Base-by-base conservation (phyloP, 2,888 invertebrate species). In the Brachypalpus laphriformis region DNA sequence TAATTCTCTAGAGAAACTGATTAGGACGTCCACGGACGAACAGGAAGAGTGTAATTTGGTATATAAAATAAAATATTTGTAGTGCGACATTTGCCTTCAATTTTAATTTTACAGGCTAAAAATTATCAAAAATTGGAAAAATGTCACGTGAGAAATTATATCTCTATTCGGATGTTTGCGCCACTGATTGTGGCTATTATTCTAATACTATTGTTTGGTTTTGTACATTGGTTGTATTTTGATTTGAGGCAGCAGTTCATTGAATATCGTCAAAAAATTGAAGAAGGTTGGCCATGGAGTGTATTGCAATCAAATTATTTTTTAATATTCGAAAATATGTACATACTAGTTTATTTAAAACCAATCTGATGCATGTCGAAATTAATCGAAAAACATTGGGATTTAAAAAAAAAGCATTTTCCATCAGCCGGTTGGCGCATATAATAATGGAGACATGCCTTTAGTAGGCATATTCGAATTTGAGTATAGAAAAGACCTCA, bases 11-110 rank as follows among this genome's bases (percentile, higher is more conserved):
- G 93, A 95, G 87, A 93, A 94, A 88, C 93, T 95, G 59, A 93
- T 95, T 81, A 94, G 95, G 51, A 90, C 95, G 92, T 94, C 94
- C 87, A 93, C 95, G 92, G 91, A 94, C 90, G 94, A 94, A 88
- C 93, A 93, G 87, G 94, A 94, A 82, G 93, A 93, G 88, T 93
- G 93, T 82, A 89, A 89, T 86, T 91, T 91, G 91, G 91, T 91
- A 90, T 87, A 72, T 65, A 14, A 66, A 63, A 25, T 54, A 45
- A 20, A 28, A 40, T 49, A 80, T 47, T 7, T 40, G 14, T 22
- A 42, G 20, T 25, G 31, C 20, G 37, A 81, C 45, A 49, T 71
- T 54, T 66, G 9, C 37, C 51, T 66, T 81, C 37, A 59, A 66
- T 66, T 65, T 56, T 6, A 61, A 72, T 82, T 59, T 74, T 87